phyloP scores from a whole-genome alignment of 2,113 vertebrate species.

The Pseudopodoces humilis region DNA sequence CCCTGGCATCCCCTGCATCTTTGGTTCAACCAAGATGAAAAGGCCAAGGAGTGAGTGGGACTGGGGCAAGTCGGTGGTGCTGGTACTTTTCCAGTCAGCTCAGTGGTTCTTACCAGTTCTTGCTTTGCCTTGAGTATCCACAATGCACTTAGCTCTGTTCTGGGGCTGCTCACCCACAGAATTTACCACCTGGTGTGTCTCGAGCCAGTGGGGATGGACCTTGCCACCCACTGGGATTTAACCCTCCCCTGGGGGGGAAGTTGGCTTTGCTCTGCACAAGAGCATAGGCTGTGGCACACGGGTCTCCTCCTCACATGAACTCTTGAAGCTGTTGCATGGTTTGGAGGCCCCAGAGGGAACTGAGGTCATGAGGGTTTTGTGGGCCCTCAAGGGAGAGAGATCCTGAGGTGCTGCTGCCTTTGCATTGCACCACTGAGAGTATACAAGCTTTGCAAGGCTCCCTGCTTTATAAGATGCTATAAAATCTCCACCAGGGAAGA shows the following conservation, averaged over 20 bases:
- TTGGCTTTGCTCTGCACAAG: background rate
- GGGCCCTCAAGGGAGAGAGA: background rate
- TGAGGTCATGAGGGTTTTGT: background rate
- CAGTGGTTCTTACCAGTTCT: background rate
- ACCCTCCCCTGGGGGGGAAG: background rate
- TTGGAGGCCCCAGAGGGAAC: background rate
- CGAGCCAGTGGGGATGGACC: fast-evolving
- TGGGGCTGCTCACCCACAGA: background rate
- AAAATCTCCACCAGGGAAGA: background rate
- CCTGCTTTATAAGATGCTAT: background rate
- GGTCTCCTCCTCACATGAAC: background rate
- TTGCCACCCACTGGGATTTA: background rate
- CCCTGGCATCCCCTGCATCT: fast-evolving
- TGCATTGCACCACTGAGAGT: background rate
- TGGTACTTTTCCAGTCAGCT: background rate
- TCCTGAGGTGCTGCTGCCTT: background rate
- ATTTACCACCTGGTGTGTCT: background rate
- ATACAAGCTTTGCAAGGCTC: background rate
- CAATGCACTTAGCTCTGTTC: background rate
- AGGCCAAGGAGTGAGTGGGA: background rate
- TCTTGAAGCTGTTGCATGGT: background rate
- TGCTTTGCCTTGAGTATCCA: background rate
- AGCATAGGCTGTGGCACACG: background rate
- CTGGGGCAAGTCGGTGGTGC: background rate
- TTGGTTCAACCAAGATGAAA: background rate